Evolutionary conservation across 2,888 invertebrate genomes (phyloP), one percentile per base, ranked within the genome.

Genomic region (Peribatodes rhomboidaria): DNA sequence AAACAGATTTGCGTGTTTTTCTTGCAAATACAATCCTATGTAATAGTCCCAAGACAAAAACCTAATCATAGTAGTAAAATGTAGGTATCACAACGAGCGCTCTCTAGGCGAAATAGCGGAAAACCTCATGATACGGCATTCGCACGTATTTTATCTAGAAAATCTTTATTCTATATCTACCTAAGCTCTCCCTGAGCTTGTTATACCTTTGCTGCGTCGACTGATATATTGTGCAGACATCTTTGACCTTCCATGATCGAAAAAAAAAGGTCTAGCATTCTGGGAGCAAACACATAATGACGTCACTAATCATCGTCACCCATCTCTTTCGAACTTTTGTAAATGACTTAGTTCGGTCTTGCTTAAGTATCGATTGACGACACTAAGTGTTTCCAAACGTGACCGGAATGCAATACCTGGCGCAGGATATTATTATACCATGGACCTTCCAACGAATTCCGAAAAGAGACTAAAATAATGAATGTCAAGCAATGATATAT

Each of bases 81-180:
- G 9, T 47, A 47, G 31, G 31, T 16, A 47, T 31, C 31, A n/a
- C 31, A n/a, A n/a, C n/a, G 16, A 10, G n/a, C 31, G 44, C 13
- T 9, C 31, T 20, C 31, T 31, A 9, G 14, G n/a, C 14, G 47
- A 27, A 47, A 47, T 33, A 18, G 35, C 35, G 35, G 44, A 20
- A 18, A 33, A 33, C 47, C 47, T 31, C 47, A 50, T 10, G 6
- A 50, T 35, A 50, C n/a, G n/a, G 50, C 2, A 16, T 35, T 50
- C 50, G 7, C 18, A 50, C 33, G 33, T 35, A 35, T 50, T 50
- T 50, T 33, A 35, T 35, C 31, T 49, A 31, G 47, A 49, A 49
- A 16, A 49, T 31, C 16, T 50, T 31, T 47, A 47, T 47, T 1
- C 33, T 49, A 10, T 2, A 49, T 16, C 16, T 35, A 18, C 11